Evolutionary conservation across 2,888 invertebrate species (phyloP).

Genomic region (Chromoteleia sp.): DNA sequence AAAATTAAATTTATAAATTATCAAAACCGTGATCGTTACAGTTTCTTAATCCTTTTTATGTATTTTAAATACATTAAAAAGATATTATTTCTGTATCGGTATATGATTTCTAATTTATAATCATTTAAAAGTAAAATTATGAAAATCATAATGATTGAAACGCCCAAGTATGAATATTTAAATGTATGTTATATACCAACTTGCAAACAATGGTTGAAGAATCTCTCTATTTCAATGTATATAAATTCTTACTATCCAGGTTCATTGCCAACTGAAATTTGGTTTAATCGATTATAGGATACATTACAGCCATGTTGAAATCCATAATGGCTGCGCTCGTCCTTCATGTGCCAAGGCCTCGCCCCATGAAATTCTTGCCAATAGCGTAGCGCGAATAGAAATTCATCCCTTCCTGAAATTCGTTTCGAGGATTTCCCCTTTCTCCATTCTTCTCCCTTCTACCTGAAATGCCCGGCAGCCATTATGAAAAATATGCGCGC

Average conservation of each 20-base stretch:
- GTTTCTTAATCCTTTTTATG: too few species aligned
- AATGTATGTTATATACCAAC: conserved; percentile 18
- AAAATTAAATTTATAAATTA: too few species aligned
- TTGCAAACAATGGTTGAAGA: conserved; percentile 57
- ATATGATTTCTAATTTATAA: too few species aligned
- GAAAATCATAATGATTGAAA: not conserved
- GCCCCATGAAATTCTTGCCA: conserved; percentile 79
- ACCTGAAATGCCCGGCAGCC: conserved; percentile 75
- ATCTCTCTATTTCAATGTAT: conserved; percentile 52
- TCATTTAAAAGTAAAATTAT: not conserved
- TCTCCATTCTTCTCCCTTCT: conserved; percentile 66
- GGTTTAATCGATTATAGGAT: conserved; percentile 69
- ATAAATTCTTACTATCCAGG: conserved; percentile 63
- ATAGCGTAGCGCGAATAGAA: conserved; percentile 77
- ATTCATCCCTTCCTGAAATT: conserved; percentile 78
- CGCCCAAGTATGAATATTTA: conserved; percentile 16
- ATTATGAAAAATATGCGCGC: conserved; percentile 80
- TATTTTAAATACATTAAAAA: too few species aligned
- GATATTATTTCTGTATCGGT: too few species aligned
- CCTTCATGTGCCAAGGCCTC: conserved; percentile 76
- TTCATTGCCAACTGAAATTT: conserved; percentile 69
- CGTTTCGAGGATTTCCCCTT: conserved; percentile 69
- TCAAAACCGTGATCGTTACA: too few species aligned
- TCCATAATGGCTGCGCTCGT: conserved; percentile 83
- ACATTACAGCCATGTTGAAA: conserved; percentile 79